Evolutionary conservation across 2,113 vertebrate genomes (phyloP).

Genomic region (Psittacula cyanocephala): DNA sequence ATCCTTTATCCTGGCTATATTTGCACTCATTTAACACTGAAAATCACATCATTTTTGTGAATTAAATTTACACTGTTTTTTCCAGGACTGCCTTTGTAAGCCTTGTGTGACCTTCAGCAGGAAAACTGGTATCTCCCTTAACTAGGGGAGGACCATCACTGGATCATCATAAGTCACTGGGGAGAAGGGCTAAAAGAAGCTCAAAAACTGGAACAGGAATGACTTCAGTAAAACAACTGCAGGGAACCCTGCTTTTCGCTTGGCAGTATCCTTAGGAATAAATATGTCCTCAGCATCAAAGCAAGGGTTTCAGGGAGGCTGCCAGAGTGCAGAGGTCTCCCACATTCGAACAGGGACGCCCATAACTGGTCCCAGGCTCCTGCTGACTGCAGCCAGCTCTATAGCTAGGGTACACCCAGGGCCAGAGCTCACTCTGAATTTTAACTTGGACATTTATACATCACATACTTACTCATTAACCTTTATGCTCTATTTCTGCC

Average conservation of each 20-base stretch:
- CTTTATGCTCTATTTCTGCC: neutral
- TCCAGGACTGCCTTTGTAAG: neutral
- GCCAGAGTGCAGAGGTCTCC: neutral
- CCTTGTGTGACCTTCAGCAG: neutral
- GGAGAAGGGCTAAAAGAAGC: neutral
- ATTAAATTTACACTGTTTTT: neutral
- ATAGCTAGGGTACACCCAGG: neutral
- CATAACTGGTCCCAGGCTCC: neutral
- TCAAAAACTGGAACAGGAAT: neutral
- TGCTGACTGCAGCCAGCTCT: neutral
- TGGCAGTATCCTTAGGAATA: neutral
- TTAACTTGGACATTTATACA: neutral
- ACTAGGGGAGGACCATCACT: neutral
- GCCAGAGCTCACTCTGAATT: neutral
- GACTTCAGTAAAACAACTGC: neutral
- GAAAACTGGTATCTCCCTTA: neutral
- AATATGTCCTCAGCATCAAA: neutral
- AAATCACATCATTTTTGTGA: neutral
- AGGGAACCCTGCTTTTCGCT: neutral
- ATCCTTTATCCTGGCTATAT: neutral
- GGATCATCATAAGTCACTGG: fast-evolving
- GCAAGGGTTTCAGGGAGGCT: neutral
- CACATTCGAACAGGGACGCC: fast-evolving
- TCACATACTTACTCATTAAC: fast-evolving
- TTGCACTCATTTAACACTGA: neutral